These are phyloP conservation scores for Xestia xanthographa DNA, from an alignment of 2,888 invertebrate genomes.

Conservation along the genomic window DNA sequence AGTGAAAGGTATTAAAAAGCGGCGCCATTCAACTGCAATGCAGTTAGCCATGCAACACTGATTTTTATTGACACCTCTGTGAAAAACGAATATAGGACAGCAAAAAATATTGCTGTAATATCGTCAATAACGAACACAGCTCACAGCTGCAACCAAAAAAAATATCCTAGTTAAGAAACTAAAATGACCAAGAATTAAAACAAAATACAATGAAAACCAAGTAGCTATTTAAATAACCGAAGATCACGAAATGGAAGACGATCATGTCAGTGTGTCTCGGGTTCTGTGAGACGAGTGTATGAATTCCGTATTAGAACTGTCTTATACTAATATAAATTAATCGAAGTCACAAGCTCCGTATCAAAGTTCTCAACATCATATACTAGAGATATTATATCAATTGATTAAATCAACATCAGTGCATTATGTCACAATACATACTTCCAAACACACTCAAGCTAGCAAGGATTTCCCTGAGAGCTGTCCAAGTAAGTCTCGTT, in stretches of 20 bases:
- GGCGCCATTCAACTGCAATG: neutral
- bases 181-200: neutral
- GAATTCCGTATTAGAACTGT: neutral
- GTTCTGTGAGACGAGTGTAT: neutral
- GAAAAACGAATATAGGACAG: neutral
- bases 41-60: neutral
- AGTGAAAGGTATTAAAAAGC: neutral
- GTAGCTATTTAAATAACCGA: neutral
- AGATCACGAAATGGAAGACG: neutral
- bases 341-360: neutral
- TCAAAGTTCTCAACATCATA: neutral
- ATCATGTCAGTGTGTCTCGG: neutral
- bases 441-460: slow-evolving; percentile 2
- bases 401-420: neutral
- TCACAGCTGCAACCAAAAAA: neutral
- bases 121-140: neutral
- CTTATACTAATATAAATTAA: neutral
- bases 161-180: neutral
- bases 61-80: neutral
- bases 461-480: slow-evolving; percentile 13
- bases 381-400: neutral
- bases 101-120: neutral
- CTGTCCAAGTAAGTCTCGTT: slow-evolving; percentile 10
- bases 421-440: neutral
- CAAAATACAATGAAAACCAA: neutral